A percentile compares a stretch with the other conserved stretches of the same genome.
Evolutionary conservation across 2,797 vertebrate species (phyloP).

Genomic region (Oreonectes daqikongensis): DNA sequence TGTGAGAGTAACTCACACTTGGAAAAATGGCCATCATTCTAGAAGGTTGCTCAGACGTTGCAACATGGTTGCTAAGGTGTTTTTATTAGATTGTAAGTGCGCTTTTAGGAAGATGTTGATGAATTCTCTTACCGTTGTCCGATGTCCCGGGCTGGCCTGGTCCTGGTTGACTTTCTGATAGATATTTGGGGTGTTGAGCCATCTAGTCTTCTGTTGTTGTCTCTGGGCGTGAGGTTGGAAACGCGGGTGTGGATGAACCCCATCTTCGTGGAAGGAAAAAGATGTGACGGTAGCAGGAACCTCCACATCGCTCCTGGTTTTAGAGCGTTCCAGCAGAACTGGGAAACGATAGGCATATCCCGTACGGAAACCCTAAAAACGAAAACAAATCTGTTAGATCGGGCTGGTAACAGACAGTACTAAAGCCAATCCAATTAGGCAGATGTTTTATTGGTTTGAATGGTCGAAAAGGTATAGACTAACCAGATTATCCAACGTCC

Average conservation of each 20-base stretch:
- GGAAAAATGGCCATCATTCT: too few species aligned
- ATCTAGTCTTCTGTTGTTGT: conserved; percentile 95
- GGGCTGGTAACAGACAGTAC: not conserved
- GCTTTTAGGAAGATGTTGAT: not conserved
- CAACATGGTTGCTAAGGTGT: too few species aligned
- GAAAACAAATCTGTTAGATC: not conserved
- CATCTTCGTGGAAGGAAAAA: conserved; percentile 90
- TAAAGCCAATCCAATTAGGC: not conserved
- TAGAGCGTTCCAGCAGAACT: conserved; percentile 88
- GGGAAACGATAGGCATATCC: conserved; percentile 96
- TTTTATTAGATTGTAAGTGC: not conserved
- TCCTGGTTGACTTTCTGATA: conserved; percentile 91
- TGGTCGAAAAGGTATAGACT: conserved; percentile 47
- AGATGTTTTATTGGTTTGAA: not conserved
- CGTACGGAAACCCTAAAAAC: conserved; percentile 80
- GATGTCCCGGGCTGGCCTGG: conserved; percentile 81
- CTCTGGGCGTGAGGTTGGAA: conserved; percentile 85
- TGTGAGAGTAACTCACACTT: too few species aligned
- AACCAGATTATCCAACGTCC: conserved; percentile 96
- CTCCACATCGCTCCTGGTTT: conserved; percentile 91
- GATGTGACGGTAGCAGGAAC: conserved; percentile 89
- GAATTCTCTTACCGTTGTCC: conserved; percentile 81
- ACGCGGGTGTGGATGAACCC: conserved; percentile 67
- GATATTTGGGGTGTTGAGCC: conserved; percentile 96
- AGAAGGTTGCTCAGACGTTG: too few species aligned